Evolutionary conservation across 2,888 invertebrate species (phyloP).

Genomic region (Athalia cordata): DNA sequence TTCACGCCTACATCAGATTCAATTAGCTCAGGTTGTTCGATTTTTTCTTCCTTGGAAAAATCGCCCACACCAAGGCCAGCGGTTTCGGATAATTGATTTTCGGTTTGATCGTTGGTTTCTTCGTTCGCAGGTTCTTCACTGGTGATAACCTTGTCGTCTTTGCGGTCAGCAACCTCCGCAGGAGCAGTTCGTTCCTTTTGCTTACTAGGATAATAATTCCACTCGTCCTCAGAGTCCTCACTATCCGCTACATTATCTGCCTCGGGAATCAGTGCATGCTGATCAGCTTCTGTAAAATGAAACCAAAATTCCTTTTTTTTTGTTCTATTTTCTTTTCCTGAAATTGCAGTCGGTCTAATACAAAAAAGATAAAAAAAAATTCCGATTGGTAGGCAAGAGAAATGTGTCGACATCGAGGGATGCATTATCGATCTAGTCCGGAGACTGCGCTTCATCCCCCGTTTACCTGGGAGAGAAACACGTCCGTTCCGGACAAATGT

Average conservation of each 20-base stretch:
- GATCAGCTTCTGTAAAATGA: slow-evolving; percentile 63
- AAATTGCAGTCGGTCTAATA: background rate
- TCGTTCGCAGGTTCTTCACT: slow-evolving; percentile 46
- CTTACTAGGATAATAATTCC: slow-evolving; percentile 85
- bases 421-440: slow-evolving; percentile 70
- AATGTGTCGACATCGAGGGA: slow-evolving; percentile 61
- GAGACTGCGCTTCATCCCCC: slow-evolving; percentile 60
- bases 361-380: too few relatives aligned
- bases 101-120: slow-evolving; percentile 43
- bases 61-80: slow-evolving; percentile 44
- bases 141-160: slow-evolving; percentile 49
- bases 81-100: slow-evolving; percentile 36
- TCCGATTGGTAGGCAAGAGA: background rate
- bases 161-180: slow-evolving; percentile 73
- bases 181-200: slow-evolving; percentile 77
- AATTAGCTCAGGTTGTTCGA: slow-evolving; percentile 57
- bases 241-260: slow-evolving; percentile 86
- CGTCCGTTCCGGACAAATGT: background rate
- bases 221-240: slow-evolving; percentile 91
- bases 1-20: slow-evolving; percentile 59
- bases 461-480: slow-evolving; percentile 51
- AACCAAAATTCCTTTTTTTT: background rate
- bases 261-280: slow-evolving; percentile 68
- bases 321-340: too few relatives aligned
- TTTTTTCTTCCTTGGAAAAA: slow-evolving; percentile 45